A percentile compares a stretch with the other conserved stretches of the same genome.
Conservation (phyloP, 1,140 invertebrate genomes). For the Lordiphosa mommai region DNA sequence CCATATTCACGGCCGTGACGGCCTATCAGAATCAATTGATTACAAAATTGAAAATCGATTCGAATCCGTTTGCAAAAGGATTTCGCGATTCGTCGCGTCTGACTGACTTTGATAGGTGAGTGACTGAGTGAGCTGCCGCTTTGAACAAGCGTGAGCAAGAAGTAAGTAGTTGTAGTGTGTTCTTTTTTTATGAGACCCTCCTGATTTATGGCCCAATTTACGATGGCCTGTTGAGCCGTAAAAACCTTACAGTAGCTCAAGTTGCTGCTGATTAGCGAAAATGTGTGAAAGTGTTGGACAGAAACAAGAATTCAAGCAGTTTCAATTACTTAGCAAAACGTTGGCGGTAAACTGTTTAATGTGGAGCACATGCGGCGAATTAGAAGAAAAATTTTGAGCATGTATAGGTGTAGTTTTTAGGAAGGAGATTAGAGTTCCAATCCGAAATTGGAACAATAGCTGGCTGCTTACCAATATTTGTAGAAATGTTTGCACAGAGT, state of each 20-base stretch:
- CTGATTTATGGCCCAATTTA: conserved; percentile 51
- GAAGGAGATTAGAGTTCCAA: too few relatives aligned
- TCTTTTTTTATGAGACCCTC: conserved; percentile 36
- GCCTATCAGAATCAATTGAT: conserved; percentile 99
- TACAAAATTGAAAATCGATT: conserved; percentile 97
- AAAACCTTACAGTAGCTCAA: conserved; percentile 52
- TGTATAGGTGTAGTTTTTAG: too few relatives aligned
- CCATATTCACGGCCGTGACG: conserved; percentile 98
- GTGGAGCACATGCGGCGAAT: conserved; percentile 15
- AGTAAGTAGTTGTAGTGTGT: conserved; percentile 30
- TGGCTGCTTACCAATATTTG: too few relatives aligned
- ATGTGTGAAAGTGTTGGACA: conserved; percentile 61
- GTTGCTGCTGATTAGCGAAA: conserved; percentile 62
- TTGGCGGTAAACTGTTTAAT: conserved; percentile 10
- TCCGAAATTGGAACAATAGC: too few relatives aligned
- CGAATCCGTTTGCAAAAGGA: conserved; percentile 97
- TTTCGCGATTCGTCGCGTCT: conserved; percentile 96
- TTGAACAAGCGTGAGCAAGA: conserved; percentile 1
- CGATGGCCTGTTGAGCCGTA: conserved; percentile 37
- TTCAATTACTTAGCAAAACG: conserved; percentile 8
- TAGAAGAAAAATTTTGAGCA: neutral
- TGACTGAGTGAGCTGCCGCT: neutral
- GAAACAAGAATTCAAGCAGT: neutral
- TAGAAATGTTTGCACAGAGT: too few relatives aligned
- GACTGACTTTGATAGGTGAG: conserved; percentile 91